Conservation (phyloP, 2,113 vertebrate species). For the Zosterops lateralis region DNA sequence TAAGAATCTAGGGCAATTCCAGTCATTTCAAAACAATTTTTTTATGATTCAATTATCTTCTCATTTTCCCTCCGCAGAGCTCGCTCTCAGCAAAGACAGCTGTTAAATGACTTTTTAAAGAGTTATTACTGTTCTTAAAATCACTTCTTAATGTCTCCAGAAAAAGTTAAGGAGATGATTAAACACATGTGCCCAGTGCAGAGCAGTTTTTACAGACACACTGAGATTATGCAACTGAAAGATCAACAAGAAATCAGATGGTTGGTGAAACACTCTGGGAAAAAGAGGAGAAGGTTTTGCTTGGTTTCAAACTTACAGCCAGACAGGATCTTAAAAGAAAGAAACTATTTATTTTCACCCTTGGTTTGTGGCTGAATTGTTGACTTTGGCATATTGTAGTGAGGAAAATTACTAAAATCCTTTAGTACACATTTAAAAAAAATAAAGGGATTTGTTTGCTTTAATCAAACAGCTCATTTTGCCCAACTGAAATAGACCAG, state of each 20-base stretch:
- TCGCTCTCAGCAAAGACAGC: background rate
- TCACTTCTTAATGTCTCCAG: background rate
- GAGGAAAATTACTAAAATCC: background rate
- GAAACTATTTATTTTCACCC: background rate
- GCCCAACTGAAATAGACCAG: background rate
- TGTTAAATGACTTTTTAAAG: constrained; percentile 41
- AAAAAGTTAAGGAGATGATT: constrained; percentile 28
- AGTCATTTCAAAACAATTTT: constrained; percentile 38
- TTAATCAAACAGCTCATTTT: background rate
- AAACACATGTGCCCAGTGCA: background rate
- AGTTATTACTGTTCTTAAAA: constrained; percentile 35
- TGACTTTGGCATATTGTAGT: background rate
- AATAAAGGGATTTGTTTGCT: background rate
- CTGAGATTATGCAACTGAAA: background rate
- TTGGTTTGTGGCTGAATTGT: background rate
- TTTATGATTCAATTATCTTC: constrained; percentile 43
- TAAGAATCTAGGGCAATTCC: constrained; percentile 19
- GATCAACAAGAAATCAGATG: background rate
- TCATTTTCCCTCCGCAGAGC: background rate
- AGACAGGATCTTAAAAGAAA: background rate
- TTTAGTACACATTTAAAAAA: background rate
- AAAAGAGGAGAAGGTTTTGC: background rate
- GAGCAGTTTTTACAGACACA: background rate
- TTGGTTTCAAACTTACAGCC: background rate
- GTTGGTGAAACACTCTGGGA: background rate